Evolutionary conservation across 2,797 vertebrate species (phyloP).

Genomic region (Podargus strigoides): DNA sequence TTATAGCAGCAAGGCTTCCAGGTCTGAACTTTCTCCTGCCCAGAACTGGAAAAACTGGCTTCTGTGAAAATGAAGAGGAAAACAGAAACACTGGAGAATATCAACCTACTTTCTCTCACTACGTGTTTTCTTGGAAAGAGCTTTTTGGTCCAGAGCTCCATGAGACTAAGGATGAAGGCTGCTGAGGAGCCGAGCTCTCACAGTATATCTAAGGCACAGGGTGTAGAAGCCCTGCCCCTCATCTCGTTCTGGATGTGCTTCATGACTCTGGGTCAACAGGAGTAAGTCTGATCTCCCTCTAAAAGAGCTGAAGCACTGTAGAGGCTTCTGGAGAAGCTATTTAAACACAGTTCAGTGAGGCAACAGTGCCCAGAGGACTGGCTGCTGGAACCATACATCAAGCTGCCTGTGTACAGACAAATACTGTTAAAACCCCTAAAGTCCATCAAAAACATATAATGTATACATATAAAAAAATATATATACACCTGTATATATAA

Average conservation of each 20-base stretch:
- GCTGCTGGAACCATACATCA: background rate
- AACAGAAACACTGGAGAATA: background rate
- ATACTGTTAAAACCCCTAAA: background rate
- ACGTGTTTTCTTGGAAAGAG: background rate
- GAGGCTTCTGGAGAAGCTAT: no score
- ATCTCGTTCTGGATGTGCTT: background rate
- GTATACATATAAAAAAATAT: no score
- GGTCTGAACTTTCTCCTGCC: background rate
- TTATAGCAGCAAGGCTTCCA: background rate
- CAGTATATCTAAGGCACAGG: background rate
- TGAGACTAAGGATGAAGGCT: background rate
- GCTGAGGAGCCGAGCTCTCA: background rate
- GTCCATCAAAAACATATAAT: background rate
- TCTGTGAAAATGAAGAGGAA: background rate
- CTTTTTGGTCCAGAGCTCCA: background rate
- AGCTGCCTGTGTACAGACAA: background rate
- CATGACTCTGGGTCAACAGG: background rate
- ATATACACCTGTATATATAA: no score
- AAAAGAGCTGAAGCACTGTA: no score
- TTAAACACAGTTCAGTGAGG: no score
- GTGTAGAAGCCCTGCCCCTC: background rate
- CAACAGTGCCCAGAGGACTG: background rate
- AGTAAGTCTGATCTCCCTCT: no score
- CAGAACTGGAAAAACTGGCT: background rate
- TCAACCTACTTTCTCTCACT: background rate